Evolutionary conservation across 2,113 vertebrate species (phyloP).

Genomic region (Lasiurus cinereus): DNA sequence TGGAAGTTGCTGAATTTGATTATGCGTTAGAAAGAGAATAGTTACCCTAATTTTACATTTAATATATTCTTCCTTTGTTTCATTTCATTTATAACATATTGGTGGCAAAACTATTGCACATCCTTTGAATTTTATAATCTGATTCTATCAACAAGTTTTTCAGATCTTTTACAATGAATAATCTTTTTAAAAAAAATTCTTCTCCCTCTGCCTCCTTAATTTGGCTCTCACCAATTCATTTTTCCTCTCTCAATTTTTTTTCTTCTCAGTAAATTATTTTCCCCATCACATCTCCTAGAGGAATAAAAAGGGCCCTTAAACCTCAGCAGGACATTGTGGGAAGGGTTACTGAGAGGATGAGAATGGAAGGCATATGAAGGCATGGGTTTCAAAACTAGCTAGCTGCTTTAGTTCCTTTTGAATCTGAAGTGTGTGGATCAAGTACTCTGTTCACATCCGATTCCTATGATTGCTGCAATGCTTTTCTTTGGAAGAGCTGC

Average conservation of each 20-base stretch:
- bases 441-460: not conserved
- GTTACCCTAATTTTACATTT: conserved; percentile 58
- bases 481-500: conserved; percentile 53
- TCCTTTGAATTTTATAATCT: conserved; percentile 59
- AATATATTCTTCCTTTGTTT: conserved; percentile 47
- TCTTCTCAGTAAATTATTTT: conserved; percentile 26
- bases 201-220: not conserved
- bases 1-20: conserved; percentile 62
- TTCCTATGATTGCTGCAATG: conserved; percentile 42
- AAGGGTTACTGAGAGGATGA: not conserved
- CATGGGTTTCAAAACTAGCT: not conserved
- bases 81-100: conserved; percentile 33
- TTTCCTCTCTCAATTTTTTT: conserved; percentile 1
- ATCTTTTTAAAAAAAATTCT: conserved; percentile 20
- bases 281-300: not conserved
- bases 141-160: conserved; percentile 27
- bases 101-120: conserved; percentile 16
- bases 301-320: conserved; percentile 12
- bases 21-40: conserved; percentile 50
- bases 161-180: conserved; percentile 25
- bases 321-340: not conserved
- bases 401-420: not conserved
- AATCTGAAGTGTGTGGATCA: not conserved
- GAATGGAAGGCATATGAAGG: not conserved
- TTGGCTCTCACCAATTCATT: conserved; percentile 22